Evolutionary conservation across 1,140 invertebrate genomes (phyloP).

Genomic region (Bombus polaris): DNA sequence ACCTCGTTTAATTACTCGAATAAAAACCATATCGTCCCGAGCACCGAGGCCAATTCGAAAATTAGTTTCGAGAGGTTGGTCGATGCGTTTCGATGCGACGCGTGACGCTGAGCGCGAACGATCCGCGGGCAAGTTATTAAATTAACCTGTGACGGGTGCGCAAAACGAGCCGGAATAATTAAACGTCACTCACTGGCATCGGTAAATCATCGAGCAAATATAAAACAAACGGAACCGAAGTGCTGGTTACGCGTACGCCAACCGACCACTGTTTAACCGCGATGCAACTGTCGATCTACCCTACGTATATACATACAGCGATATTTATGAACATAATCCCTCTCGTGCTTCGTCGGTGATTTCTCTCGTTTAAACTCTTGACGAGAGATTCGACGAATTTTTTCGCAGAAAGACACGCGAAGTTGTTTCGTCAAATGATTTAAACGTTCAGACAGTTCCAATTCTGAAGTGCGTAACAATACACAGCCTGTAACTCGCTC

Average conservation of each 20-base stretch:
- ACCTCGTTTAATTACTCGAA: slow-evolving; percentile 10
- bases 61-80: slow-evolving; percentile 27
- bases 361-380: not conserved
- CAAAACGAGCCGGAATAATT: slow-evolving; percentile 31
- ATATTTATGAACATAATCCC: not conserved
- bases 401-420: no score
- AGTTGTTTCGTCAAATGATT: no score
- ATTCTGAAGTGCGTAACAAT: no score
- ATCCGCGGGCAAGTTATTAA: slow-evolving; percentile 34
- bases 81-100: not conserved
- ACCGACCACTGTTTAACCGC: slow-evolving; percentile 22
- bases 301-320: not conserved
- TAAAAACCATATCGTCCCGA: slow-evolving; percentile 3
- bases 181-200: slow-evolving; percentile 22
- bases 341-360: not conserved
- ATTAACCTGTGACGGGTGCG: slow-evolving; percentile 29
- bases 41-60: slow-evolving; percentile 5
- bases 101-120: slow-evolving; percentile 18
- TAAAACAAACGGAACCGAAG: slow-evolving; percentile 31
- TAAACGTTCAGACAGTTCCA: no score
- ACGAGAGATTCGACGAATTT: not conserved
- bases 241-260: slow-evolving; percentile 18
- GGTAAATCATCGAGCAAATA: slow-evolving; percentile 39
- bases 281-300: not conserved
- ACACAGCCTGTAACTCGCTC: no score